phyloP scores from a whole-genome alignment of 2,888 invertebrate genomes.

The Homarus gammarus region DNA sequence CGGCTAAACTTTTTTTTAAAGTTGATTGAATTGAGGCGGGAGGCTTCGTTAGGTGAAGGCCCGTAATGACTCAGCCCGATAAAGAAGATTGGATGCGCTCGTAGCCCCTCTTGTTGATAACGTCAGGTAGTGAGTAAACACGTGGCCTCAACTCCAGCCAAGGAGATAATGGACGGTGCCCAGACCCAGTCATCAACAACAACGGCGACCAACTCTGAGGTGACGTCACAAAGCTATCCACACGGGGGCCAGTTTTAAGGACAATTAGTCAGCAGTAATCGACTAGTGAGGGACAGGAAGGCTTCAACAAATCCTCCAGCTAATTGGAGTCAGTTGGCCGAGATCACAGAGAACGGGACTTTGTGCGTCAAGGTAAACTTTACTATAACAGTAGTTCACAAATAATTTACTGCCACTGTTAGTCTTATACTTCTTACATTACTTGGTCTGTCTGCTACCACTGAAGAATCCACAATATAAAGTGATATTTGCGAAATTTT shows the following conservation, averaged over 20 bases:
- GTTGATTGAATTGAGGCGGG: neutral
- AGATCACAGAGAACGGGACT: neutral
- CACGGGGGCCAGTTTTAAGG: neutral
- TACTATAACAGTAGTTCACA: too few relatives aligned
- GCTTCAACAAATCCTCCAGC: neutral
- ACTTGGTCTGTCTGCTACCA: too few relatives aligned
- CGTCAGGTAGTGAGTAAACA: neutral
- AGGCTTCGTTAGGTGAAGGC: neutral
- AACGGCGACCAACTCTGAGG: neutral
- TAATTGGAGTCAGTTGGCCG: neutral
- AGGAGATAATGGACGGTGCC: neutral
- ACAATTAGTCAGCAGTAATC: neutral
- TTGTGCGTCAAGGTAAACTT: too few relatives aligned
- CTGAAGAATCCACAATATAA: too few relatives aligned
- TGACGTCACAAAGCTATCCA: neutral
- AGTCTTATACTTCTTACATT: too few relatives aligned
- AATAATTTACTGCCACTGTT: too few relatives aligned
- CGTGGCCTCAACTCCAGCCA: neutral
- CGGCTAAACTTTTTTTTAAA: too few relatives aligned
- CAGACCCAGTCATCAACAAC: neutral
- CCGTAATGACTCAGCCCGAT: neutral
- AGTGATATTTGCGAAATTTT: neutral
- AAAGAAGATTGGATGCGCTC: conserved; percentile 1
- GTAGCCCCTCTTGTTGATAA: neutral
- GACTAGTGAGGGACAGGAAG: neutral